Conservation (phyloP, 2,888 invertebrate species). For the Sesamia inferens region DNA sequence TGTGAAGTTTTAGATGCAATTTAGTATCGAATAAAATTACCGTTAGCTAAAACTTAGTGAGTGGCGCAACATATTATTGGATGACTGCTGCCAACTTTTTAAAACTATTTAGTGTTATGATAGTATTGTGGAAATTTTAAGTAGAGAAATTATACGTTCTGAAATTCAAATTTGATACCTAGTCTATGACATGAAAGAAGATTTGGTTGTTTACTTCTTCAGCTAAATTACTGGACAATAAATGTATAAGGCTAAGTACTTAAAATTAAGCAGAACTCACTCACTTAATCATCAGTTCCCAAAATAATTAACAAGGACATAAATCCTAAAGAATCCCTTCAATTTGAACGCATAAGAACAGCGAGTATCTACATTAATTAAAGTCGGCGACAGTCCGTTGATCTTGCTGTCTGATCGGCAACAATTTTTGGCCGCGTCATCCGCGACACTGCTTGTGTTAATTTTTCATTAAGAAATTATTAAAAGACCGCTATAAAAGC, state of each 20-base stretch:
- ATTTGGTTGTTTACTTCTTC: neutral
- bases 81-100: neutral
- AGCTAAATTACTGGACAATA: neutral
- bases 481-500: constrained; percentile 81
- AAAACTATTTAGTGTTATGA: neutral
- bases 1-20: constrained; percentile 41
- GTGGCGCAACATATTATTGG: neutral
- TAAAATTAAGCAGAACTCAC: neutral
- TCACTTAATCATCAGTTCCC: neutral
- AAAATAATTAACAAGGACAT: constrained; percentile 15
- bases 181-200: no score
- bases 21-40: constrained; percentile 12
- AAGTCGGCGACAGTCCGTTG: constrained; percentile 53
- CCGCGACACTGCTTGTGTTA: constrained; percentile 78
- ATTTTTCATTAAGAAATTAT: constrained; percentile 84
- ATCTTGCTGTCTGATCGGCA: constrained; percentile 61
- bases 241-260: neutral
- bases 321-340: constrained; percentile 36
- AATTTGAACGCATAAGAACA: constrained; percentile 40
- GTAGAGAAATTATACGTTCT: neutral
- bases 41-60: constrained; percentile 4
- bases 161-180: neutral
- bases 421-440: constrained; percentile 78
- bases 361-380: constrained; percentile 52
- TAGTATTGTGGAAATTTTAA: neutral